Percentiles rank a stretch among this genome's conserved stretches.
phyloP scores from a whole-genome alignment of 2,113 vertebrate species.

The Poecilia latipinna region DNA sequence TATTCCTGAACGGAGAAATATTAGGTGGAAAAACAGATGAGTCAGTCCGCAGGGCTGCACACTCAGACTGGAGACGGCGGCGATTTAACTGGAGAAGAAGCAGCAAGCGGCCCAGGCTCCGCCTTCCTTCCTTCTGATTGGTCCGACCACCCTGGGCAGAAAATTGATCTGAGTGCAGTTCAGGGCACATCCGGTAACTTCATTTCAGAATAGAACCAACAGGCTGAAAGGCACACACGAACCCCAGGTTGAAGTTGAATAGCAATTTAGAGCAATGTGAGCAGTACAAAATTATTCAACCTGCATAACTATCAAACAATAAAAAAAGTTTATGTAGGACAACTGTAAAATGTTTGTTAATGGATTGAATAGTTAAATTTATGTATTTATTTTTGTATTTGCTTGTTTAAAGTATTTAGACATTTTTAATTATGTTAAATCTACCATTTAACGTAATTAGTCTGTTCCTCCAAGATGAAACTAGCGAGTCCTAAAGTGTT shows the following conservation, averaged over 20 bases:
- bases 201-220: slow-evolving; percentile 53
- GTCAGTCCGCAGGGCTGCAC: slow-evolving; percentile 1
- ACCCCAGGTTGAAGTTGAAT: too few species aligned
- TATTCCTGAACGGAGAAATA: slow-evolving; percentile 36
- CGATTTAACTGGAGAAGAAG: slow-evolving; percentile 57
- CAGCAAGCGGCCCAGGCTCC: slow-evolving; percentile 48
- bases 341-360: too few species aligned
- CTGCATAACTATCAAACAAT: too few species aligned
- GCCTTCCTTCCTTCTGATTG: slow-evolving; percentile 63
- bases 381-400: too few species aligned
- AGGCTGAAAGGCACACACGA: too few species aligned
- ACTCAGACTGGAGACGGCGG: slow-evolving; percentile 19
- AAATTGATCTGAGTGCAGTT: background rate
- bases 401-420: too few species aligned
- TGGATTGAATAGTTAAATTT: too few species aligned
- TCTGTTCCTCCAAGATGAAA: background rate
- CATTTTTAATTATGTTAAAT: background rate
- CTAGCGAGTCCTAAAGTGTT: too few species aligned
- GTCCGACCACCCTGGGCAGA: background rate
- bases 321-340: too few species aligned
- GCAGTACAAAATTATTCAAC: too few species aligned
- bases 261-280: too few species aligned
- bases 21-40: background rate
- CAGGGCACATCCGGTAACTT: background rate
- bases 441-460: background rate